A percentile compares a stretch with the other conserved stretches of the same genome.
Evolutionary conservation across 2,797 vertebrate genomes (phyloP).

Genomic region (Sphaeramia orbicularis): DNA sequence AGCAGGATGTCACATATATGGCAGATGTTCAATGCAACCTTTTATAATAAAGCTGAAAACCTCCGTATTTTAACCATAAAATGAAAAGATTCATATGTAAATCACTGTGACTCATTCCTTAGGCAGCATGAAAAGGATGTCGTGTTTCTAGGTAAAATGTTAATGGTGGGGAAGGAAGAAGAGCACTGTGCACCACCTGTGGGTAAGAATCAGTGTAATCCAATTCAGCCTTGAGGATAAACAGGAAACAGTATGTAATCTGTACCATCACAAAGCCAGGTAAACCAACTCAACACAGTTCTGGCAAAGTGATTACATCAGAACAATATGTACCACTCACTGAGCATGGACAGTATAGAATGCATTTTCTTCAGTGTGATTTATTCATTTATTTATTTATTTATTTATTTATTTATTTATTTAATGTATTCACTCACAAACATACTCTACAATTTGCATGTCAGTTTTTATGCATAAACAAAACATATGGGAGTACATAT

Average conservation of each 20-base stretch:
- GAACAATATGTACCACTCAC: neutral
- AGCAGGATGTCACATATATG: neutral
- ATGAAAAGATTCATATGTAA: slow-evolving; percentile 17
- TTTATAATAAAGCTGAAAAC: slow-evolving; percentile 3
- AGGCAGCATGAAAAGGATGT: neutral
- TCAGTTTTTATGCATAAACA: neutral
- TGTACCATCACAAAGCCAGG: slow-evolving; percentile 13
- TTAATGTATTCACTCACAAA: slow-evolving; percentile 7
- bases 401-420: slow-evolving; percentile 4
- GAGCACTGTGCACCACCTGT: slow-evolving; percentile 6
- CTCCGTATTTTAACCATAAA: neutral
- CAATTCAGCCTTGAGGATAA: slow-evolving; percentile 25
- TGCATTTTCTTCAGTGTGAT: neutral
- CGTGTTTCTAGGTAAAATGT: neutral
- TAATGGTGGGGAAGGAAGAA: slow-evolving; percentile 6
- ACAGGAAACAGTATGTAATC: slow-evolving; percentile 34
- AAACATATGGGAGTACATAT: too few species aligned
- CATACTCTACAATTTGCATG: slow-evolving; percentile 5
- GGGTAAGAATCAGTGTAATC: slow-evolving; percentile 18
- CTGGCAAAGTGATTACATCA: slow-evolving; percentile 3
- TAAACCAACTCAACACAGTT: slow-evolving; percentile 5
- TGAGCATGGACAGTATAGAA: neutral
- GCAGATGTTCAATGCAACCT: neutral
- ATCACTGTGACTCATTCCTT: neutral
- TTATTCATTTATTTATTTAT: neutral